These are phyloP conservation scores for Cylindroiulus punctatus DNA, from an alignment of 2,888 invertebrate genomes.

Conservation along the genomic window DNA sequence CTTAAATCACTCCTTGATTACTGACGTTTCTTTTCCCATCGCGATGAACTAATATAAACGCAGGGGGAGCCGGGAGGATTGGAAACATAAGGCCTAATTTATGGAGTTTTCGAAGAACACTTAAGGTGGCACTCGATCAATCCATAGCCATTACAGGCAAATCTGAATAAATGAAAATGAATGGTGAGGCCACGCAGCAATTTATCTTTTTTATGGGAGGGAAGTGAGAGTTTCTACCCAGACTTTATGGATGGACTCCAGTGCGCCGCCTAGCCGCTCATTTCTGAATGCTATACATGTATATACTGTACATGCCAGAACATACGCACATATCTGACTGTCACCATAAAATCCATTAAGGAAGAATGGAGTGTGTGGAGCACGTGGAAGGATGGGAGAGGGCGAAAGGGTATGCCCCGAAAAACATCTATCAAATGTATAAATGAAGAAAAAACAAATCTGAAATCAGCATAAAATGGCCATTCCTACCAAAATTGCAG, in stretches of 20 bases:
- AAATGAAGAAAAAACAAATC: conserved; percentile 21
- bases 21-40: background rate
- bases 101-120: conserved; percentile 19
- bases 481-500: background rate
- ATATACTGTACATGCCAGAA: too few species aligned
- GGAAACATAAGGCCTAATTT: background rate
- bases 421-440: background rate
- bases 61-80: background rate
- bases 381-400: background rate
- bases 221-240: conserved; percentile 8
- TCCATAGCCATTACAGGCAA: conserved; percentile 26
- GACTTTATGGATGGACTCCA: conserved; percentile 17
- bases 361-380: background rate
- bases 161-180: conserved; percentile 29
- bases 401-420: background rate
- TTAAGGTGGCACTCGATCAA: conserved; percentile 27
- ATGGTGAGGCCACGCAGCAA: conserved; percentile 16
- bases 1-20: background rate
- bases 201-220: conserved; percentile 28
- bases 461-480: conserved; percentile 28
- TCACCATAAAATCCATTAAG: background rate
- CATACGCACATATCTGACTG: background rate
- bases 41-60: conserved; percentile 1
- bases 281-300: background rate
- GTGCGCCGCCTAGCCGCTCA: background rate